Base-by-base conservation (phyloP, 1,140 invertebrate genomes). In the Drosophila setifemur region DNA sequence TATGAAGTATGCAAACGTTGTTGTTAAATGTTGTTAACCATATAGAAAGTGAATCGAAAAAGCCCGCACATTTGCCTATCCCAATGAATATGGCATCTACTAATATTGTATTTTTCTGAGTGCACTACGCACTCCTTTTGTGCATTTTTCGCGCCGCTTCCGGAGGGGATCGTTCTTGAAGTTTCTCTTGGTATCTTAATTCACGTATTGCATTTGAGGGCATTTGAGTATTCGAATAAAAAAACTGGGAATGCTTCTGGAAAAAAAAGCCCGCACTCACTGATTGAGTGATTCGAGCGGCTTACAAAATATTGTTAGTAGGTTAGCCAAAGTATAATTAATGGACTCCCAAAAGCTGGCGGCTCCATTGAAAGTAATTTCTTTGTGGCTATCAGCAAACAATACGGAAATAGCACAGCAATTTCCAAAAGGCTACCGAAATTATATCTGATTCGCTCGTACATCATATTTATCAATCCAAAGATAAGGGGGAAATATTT, bases 101-200 rank as follows among this genome's bases (percentile, higher is more conserved):
- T n/a, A n/a, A n/a, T n/a, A n/a, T n/a, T n/a, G n/a, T n/a, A n/a
- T 6, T 43, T 58, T 25, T 23, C 18, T 8, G 2, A 43, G 60
- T 75, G 72, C 37, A 35, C 25, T 18, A 25, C 29, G 26, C 39
- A 50, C 50, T 75, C 68, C 64, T 81, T 71, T 71, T 66, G 58
- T 72, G 21, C 48, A 53, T 29, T 44, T 43, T 35, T 35, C 19
- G n/a, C 47, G 28, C 29, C 28, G 69, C 76, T 79, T 79, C 77
- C 76, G 76, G 58, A 35, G 57, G 57, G 55, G 26, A 39, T 58
- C 57, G 44, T 26, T 45, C 53, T 58, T 33, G 42, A 68, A 35
- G 19, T 53, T 63, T 45, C 23, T 37, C 54, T 3, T 23, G 7
- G n/a, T 28, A 21, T 28, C 28, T 43, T 25, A 14, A 21, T 26